These are phyloP conservation scores for Pocillopora damicornis DNA, from an alignment of 64 coral and sea anemone species.

Conservation along the genomic window DNA sequence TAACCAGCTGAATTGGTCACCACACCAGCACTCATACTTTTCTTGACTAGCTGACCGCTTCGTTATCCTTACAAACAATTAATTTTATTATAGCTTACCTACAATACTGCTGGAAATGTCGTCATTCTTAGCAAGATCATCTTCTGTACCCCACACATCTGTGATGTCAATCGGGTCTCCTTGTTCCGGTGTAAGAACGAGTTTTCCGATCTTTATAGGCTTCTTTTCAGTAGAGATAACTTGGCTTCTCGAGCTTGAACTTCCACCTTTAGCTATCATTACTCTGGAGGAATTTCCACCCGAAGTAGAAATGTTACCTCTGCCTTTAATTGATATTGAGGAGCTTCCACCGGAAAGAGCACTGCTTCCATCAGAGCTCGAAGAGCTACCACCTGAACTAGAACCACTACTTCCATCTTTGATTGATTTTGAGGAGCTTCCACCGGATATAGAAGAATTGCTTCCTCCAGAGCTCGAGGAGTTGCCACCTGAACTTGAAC, in stretches of 20 bases:
- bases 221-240: not conserved
- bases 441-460: not conserved
- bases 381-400: not conserved
- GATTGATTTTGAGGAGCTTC: no score
- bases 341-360: not conserved
- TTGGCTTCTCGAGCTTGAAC: not conserved
- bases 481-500: not conserved
- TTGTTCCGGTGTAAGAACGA: not conserved
- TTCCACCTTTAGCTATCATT: not conserved
- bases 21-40: no score
- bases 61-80: no score
- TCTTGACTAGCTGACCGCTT: no score
- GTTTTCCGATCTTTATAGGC: not conserved
- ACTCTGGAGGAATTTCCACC: not conserved
- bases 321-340: not conserved
- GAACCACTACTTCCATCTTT: no score
- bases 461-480: no score
- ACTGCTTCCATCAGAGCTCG: not conserved
- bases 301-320: not conserved
- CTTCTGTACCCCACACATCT: not conserved
- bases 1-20: no score
- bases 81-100: not conserved
- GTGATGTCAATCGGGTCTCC: not conserved
- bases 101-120: not conserved
- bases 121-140: not conserved